Base-by-base conservation (phyloP, 2,797 vertebrate genomes). In the Sebastolobus alascanus region DNA sequence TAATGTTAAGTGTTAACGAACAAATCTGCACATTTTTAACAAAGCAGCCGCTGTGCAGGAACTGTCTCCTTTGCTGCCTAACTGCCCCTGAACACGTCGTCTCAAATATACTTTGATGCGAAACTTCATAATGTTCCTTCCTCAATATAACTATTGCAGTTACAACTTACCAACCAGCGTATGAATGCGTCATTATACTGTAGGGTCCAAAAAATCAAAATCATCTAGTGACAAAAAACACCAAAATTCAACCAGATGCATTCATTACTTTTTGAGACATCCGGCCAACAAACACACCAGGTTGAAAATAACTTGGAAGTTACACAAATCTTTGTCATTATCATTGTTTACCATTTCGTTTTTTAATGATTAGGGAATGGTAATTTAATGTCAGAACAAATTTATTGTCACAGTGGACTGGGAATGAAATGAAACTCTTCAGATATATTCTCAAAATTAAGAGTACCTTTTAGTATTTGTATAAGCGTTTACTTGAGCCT, bases 401-500 rank as follows among this genome's bases (percentile, higher is more conserved):
- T 65, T 11, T 29, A 18, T 20, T 63, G 12, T 54, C 37, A 64
- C 8, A 59, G 6, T 9, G 22, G n/a, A 22, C 29, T 59, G 16
- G 20, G 13, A 22, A 8, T 63, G 37, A 11, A 82, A 56, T 63
- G 2, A 69, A 77, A 29, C 16, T 43, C 27, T 60, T 64, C 20
- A 29, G 16, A 77, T 64, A 25, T 58, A 74, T 68, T 76, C 37
- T 76, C 46, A 64, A 29, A 77, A 56, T 25, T 22, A 52, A 7
- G 52, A 74, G 14, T 77, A 46, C 58, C 33, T 68, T 83, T 65
- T 27, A 60, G 38, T 73, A 63, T 85, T 73, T 37, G 8, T 80
- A 68, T 73, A 10, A 35, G 55, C 76, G 77, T 87, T 88, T 75
- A 85, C 75, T 68, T 35, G n/a, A 79, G 67, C 71, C 60, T 85